Base-by-base conservation (phyloP, 2,888 invertebrate species). In the Embidobia sp. region DNA sequence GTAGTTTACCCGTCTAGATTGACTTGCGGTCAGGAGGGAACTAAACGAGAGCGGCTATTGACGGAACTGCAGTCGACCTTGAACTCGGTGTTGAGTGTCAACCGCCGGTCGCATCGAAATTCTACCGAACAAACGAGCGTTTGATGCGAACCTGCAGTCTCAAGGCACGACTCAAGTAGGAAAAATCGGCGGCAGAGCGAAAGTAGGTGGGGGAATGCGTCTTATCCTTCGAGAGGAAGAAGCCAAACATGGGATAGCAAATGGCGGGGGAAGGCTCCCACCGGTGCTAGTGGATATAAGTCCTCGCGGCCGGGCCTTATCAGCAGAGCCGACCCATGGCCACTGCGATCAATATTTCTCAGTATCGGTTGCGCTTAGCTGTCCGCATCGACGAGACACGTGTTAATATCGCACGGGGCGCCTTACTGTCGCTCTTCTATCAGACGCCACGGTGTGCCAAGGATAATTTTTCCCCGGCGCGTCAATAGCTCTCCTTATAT, bases 171-270 rank as follows among this genome's bases (percentile, higher is more conserved):
- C 44, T 49, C 33, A 18, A 33, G 44, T 44, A 49, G 46, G 63
- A 57, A 70, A 70, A 57, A 67, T 49, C 57, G 16, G 31, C 18
- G 46, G 44, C 1, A 5, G 26, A 22, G 3, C n/a, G 29, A 13
- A n/a, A 35, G 49, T 51, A 18, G 19, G 61, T 69, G 57, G 77
- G 73, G 31, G 77, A 55, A 61, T 48, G 59, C 74, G 76, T 79
- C 85, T 88, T 87, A 87, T 88, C 88, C 88, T 85, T 75, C 77
- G 87, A 85, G 86, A 87, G 86, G 77, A 70, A 44, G 80, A 80
- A 82, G 69, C 81, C 82, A 85, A 78, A 89, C 89, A 89, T 84
- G 88, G 88, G 88, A 89, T 89, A 89, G 86, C 89, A 89, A 89
- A 89, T 89, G 89, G 88, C 85, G 81, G 80, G 82, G 80, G 84